Conservation (phyloP, 2,888 invertebrate species). For the Caenorhabditis sinica region DNA sequence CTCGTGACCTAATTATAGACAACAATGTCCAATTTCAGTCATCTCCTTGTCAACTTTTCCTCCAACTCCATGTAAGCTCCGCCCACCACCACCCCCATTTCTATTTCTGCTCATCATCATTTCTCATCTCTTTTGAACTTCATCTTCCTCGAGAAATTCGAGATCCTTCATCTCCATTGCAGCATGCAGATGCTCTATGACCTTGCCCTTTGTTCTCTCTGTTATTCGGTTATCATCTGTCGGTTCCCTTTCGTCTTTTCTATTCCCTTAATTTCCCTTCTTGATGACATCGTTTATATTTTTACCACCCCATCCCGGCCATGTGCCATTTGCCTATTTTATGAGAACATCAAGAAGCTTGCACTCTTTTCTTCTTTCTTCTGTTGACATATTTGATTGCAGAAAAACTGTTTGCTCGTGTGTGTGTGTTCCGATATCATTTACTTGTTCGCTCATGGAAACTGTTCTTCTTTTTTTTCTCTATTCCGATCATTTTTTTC, state of each 20-base stretch:
- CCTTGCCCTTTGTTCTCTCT: constrained; percentile 17
- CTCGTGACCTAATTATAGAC: not conserved
- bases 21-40: not conserved
- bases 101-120: constrained; percentile 28
- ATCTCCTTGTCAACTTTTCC: not conserved
- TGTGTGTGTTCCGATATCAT: constrained; percentile 24
- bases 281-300: constrained; percentile 26
- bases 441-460: constrained; percentile 23
- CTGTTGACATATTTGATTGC: constrained; percentile 40
- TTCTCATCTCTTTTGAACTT: constrained; percentile 38
- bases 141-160: constrained; percentile 40
- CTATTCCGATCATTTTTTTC: not conserved
- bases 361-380: constrained; percentile 1
- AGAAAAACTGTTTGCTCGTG: constrained; percentile 17
- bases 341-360: not conserved
- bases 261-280: not conserved
- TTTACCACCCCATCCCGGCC: constrained; percentile 11
- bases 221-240: constrained; percentile 22
- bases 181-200: constrained; percentile 34
- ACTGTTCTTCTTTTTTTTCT: not conserved
- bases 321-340: constrained; percentile 16
- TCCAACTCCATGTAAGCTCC: not conserved
- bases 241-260: constrained; percentile 1
- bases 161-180: constrained; percentile 5
- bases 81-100: constrained; percentile 22